These are phyloP conservation scores for Saguinus midas DNA, from an alignment of 2,113 vertebrate species.

Conservation along the genomic window DNA sequence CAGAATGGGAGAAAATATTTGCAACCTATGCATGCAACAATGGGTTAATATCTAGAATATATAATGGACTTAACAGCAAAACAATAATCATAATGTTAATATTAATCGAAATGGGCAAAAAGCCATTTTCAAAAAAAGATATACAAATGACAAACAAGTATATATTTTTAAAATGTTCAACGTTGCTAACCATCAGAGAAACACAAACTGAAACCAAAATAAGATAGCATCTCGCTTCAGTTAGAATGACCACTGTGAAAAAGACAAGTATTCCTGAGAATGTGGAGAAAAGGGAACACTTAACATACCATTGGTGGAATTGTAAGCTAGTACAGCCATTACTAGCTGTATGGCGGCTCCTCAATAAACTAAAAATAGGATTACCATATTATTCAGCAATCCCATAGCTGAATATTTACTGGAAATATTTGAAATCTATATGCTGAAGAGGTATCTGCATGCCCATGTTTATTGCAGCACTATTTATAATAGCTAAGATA, in stretches of 20 bases:
- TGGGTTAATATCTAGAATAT: background rate
- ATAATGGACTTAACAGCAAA: background rate
- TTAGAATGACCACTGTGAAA: background rate
- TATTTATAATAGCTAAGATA: background rate
- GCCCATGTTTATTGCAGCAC: background rate
- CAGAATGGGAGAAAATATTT: background rate
- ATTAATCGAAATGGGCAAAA: background rate
- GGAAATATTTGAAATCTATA: background rate
- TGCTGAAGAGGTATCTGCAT: background rate
- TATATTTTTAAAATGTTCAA: background rate
- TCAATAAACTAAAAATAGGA: background rate
- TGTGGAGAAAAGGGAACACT: background rate
- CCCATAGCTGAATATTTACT: background rate
- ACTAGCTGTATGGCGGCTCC: background rate
- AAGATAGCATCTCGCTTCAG: background rate
- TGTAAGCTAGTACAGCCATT: background rate
- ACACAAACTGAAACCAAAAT: background rate
- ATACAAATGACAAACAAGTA: background rate
- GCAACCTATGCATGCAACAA: background rate
- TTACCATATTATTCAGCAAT: background rate
- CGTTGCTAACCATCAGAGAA: background rate
- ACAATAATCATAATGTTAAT: background rate
- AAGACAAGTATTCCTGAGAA: background rate
- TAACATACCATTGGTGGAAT: background rate
- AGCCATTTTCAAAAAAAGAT: background rate